Conservation (phyloP, 2,113 vertebrate genomes). For the Elachura formosa region DNA sequence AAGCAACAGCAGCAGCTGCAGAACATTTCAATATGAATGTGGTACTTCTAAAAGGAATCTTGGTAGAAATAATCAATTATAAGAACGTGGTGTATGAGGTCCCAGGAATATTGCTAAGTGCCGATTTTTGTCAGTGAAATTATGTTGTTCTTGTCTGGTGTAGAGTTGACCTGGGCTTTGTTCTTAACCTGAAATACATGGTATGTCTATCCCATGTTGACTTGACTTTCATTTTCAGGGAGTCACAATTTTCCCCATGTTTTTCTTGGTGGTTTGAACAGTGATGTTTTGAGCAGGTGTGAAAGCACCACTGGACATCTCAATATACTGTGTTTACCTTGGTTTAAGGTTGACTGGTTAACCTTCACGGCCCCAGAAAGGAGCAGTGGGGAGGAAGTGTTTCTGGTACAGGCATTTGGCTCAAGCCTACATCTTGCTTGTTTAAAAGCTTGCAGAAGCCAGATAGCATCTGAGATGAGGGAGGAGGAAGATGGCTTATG, state of each 20-base stretch:
- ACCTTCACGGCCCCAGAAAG: background rate
- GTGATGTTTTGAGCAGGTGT: background rate
- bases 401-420: background rate
- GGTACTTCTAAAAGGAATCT: background rate
- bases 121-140: background rate
- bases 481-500: background rate
- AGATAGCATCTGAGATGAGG: background rate
- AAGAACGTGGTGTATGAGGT: background rate
- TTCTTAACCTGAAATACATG: background rate
- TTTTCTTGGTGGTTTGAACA: background rate
- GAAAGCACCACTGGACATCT: background rate
- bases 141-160: background rate
- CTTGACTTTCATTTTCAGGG: background rate
- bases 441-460: background rate
- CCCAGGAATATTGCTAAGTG: rapidly evolving
- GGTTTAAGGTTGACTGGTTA: background rate
- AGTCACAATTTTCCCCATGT: background rate
- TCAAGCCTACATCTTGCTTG: background rate
- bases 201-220: background rate
- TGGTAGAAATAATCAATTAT: background rate
- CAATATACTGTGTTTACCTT: background rate
- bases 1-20: background rate
- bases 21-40: background rate
- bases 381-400: background rate
- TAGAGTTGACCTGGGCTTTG: background rate